Evolutionary conservation across 2,113 vertebrate species (phyloP).

Genomic region (Procavia capensis): DNA sequence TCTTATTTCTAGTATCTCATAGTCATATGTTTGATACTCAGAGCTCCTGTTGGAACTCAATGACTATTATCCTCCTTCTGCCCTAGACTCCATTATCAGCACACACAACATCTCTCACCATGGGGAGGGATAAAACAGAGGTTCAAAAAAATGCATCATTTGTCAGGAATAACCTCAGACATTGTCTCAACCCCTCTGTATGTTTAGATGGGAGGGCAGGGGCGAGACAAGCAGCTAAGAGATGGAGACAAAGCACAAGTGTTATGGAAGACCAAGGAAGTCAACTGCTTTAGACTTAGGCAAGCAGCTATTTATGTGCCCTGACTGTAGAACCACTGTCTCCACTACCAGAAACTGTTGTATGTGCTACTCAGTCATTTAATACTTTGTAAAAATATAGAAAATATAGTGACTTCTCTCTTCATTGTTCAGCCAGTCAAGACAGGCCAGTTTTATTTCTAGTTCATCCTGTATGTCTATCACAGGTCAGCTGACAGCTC

Average conservation of each 20-base stretch:
- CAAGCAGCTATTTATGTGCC: not conserved
- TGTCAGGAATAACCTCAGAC: not conserved
- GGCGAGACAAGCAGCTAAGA: not conserved
- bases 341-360: not conserved
- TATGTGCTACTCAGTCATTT: not conserved
- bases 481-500: not conserved
- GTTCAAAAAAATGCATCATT: not conserved
- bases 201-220: not conserved
- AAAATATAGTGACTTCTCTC: not conserved
- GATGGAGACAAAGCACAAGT: not conserved
- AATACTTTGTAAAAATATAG: not conserved
- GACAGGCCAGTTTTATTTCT: not conserved
- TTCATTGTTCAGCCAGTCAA: not conserved
- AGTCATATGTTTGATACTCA: not conserved
- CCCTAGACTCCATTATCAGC: not conserved
- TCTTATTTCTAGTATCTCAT: not conserved
- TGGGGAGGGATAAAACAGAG: not conserved
- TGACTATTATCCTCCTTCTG: not conserved
- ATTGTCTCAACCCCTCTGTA: not conserved
- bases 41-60: not conserved
- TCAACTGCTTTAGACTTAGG: not conserved
- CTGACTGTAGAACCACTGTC: not conserved
- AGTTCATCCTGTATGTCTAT: not conserved
- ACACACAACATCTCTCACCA: accelerated
- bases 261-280: not conserved